Conservation (phyloP, 2,113 vertebrate species). For the Ammospiza caudacuta region DNA sequence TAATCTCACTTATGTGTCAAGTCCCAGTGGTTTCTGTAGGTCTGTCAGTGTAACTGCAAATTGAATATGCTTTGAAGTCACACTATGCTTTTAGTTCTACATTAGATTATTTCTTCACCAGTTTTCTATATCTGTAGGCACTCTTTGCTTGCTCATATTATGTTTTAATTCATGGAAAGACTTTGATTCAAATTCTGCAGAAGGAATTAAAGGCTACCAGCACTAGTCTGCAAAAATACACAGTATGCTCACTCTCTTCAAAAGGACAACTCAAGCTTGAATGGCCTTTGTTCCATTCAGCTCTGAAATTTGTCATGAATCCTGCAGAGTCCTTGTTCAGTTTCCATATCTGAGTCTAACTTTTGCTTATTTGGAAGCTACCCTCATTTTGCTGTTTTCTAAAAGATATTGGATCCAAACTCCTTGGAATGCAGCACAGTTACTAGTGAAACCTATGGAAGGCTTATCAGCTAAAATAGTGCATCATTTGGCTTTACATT, state of each 20-base stretch:
- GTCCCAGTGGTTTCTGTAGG: neutral
- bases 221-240: neutral
- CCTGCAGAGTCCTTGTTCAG: neutral
- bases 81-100: neutral
- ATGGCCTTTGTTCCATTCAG: neutral
- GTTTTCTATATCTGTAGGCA: neutral
- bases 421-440: neutral
- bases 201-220: neutral
- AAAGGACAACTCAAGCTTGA: neutral
- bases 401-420: neutral
- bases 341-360: neutral
- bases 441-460: neutral
- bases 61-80: neutral
- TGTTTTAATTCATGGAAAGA: neutral
- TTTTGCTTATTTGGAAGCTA: neutral
- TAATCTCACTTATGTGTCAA: neutral
- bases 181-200: neutral
- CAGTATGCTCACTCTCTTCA: neutral
- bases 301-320: neutral
- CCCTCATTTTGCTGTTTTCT: neutral
- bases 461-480: neutral
- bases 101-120: neutral
- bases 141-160: neutral
- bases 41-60: neutral
- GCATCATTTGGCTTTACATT: neutral